Base-by-base conservation (phyloP, 2,113 vertebrate species). In the Entomyzon cyanotis region DNA sequence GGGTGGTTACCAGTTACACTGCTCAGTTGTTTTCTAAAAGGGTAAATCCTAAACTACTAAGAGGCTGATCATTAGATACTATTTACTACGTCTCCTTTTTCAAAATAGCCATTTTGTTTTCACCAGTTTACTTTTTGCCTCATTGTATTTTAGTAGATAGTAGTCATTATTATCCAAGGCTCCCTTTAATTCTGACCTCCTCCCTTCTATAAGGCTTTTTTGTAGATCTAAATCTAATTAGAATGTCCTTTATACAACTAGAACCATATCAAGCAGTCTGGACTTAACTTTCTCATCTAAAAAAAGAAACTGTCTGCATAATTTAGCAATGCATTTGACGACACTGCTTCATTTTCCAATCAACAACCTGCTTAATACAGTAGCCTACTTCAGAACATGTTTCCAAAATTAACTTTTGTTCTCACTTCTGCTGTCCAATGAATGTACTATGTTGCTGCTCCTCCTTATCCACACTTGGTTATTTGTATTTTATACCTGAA, bases 281-380 rank as follows among this genome's bases (percentile, higher is more conserved):
- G 44, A 44, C 35, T 47, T 73, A 65, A 62, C 37, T 69, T 83
- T 65, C 44, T 64, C 31, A 56, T 75, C 39, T 56, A 46, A 82
- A 87, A 87, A 71, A 87, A 65, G 25, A 77, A 93, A 69, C 25
- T 10, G 15, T 20, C 58, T 78, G 53, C 67, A 65, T 85, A 83
- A 79, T 93, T 94, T 75, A 90, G 49, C n/a, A 87, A 69, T 27
- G 33, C 41, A 84, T 87, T 89, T 91, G 73, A 84, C 12, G 7
- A 87, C 41, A 52, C 20, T 68, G n/a, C 44, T 79, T 52, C n/a
- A 23, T 71, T 76, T 90, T 68, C 71, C 63, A 93, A 35, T 39
- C 65, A 91, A 50, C 44, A 79, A 58, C 22, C 28, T 83, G 35
- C 56, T 87, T 78, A 71, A 90, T 60, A 87, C 12, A 53, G 53